Evolutionary conservation across 2,113 vertebrate species (phyloP).

Genomic region (Glaucidium brasilianum): DNA sequence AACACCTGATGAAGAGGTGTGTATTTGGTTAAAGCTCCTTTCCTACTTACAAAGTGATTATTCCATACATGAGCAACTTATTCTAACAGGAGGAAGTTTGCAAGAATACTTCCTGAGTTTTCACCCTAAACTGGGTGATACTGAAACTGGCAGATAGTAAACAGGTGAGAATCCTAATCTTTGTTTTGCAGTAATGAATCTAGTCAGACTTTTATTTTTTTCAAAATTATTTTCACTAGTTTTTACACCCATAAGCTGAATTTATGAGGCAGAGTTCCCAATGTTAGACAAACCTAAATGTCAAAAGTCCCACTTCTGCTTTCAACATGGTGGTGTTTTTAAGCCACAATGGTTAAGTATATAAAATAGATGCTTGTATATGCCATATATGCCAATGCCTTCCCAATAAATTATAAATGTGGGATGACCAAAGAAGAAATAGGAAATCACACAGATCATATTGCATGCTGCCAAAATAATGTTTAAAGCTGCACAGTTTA

Average conservation of each 20-base stretch:
- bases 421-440: neutral
- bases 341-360: neutral
- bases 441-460: neutral
- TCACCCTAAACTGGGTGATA: neutral
- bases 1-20: neutral
- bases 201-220: neutral
- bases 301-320: neutral
- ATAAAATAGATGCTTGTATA: neutral
- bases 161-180: neutral
- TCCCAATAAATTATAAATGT: neutral
- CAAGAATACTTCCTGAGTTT: neutral
- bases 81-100: neutral
- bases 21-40: neutral
- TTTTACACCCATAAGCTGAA: neutral
- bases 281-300: neutral
- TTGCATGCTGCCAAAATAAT: neutral
- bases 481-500: neutral
- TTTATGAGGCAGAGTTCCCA: neutral
- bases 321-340: neutral
- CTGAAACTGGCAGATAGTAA: neutral
- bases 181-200: neutral
- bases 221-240: neutral
- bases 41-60: neutral
- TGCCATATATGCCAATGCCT: neutral
- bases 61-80: neutral